Base-by-base conservation (phyloP, 1,140 invertebrate genomes). In the Zeugodacus cucurbitae region DNA sequence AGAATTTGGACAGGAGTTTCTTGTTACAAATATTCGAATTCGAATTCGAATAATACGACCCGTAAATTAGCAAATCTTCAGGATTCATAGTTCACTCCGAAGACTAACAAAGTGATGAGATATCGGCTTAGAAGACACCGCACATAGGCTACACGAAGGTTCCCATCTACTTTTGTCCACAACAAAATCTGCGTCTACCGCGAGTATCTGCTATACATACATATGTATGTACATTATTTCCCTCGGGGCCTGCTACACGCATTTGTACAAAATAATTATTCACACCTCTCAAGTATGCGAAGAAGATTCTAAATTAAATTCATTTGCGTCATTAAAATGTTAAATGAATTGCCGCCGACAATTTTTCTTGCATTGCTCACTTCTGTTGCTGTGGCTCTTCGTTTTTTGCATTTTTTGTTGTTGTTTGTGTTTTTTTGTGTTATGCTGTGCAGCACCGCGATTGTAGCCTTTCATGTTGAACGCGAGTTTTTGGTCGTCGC, bases 261-360 rank as follows among this genome's bases (percentile, higher is more conserved):
- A 37, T 34, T 44, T 82, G 22, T 82, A 82, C 74, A 82, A 82
- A 82, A 82, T 82, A 82, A 82, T 82, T 82, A 82, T 82, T 48
- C 74, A 82, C 74, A 82, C 74, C 74, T 82, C 41, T 62, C 11
- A 44, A 48, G 74, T 82, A 82, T 82, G 74, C 41, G 74, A 82
- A 82, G 44, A 82, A 82, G 74, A 82, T 82, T 82, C 85, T 58
- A 59, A 86, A 86, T 86, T 86, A 58, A 86, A 92, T 92, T 92
- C 92, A 92, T 92, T 91, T 92, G 91, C 89, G 91, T 92, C 92
- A 92, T 92, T 92, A 92, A 92, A 92, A 91, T 90, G 91, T 92
- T 92, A 92, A 92, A 91, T 92, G 91, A 92, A 92, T 92, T 92
- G 59, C 86, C 37, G 85, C 85, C 48, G 58, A 86, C 85, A 37